Percentiles rank a stretch among this genome's conserved stretches.
Evolutionary conservation across 2,888 invertebrate genomes (phyloP).

Genomic region (Andrena bucephala): DNA sequence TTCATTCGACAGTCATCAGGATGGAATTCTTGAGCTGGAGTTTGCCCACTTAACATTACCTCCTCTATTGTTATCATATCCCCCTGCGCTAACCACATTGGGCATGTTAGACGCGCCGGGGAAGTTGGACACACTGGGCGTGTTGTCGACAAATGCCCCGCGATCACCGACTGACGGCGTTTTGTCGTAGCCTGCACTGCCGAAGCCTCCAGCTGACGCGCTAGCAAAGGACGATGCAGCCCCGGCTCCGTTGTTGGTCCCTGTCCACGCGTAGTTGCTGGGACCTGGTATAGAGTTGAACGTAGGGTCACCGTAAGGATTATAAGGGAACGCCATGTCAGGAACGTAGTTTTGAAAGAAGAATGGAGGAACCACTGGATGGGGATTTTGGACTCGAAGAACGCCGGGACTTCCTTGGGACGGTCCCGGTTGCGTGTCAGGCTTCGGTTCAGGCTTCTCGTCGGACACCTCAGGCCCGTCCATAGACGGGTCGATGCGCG

Average conservation of each 20-base stretch:
- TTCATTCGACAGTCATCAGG: not conserved
- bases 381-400: not conserved
- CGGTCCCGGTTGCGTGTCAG: constrained; percentile 1
- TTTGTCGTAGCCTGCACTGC: not conserved
- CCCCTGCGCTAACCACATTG: constrained; percentile 1
- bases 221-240: constrained; percentile 42
- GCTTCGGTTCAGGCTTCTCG: not conserved
- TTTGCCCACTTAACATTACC: constrained; percentile 44
- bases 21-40: not conserved
- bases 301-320: constrained; percentile 18
- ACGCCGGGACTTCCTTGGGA: not conserved
- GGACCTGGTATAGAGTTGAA: constrained; percentile 26
- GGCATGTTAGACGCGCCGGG: not conserved
- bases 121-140: constrained; percentile 3
- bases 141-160: constrained; percentile 46
- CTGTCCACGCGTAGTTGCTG: constrained; percentile 42
- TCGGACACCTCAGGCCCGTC: not conserved
- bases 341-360: constrained; percentile 11
- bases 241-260: constrained; percentile 41
- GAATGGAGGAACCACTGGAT: not conserved
- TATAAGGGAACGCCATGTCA: not conserved
- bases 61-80: constrained; percentile 21
- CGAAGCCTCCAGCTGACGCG: constrained; percentile 46
- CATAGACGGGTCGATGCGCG: constrained; percentile 22
- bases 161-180: not conserved